Conservation (phyloP, 2,888 invertebrate genomes). For the Dryobotodes eremita region DNA sequence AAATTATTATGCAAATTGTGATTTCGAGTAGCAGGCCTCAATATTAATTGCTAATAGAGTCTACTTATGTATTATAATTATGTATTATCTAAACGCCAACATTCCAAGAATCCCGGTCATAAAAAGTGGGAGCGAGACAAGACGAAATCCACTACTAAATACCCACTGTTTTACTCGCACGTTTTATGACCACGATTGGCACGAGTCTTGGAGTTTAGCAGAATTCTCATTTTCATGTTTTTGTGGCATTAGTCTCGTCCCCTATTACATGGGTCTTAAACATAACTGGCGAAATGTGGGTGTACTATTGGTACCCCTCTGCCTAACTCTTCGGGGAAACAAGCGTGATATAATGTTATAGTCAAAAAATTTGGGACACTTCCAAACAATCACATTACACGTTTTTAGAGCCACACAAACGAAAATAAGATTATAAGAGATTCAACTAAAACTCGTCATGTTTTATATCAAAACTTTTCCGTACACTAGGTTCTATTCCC, state of each 20-base stretch:
- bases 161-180: neutral
- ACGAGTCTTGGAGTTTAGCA: neutral
- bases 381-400: neutral
- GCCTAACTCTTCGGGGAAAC: neutral
- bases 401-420: neutral
- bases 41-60: conserved; percentile 25
- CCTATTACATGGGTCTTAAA: neutral
- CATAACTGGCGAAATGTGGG: neutral
- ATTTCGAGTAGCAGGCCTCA: conserved; percentile 49
- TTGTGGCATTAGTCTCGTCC: neutral
- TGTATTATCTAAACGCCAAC: neutral
- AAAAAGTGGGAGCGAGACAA: neutral
- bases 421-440: conserved; percentile 23
- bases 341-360: neutral
- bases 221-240: neutral
- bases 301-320: neutral
- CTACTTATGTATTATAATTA: conserved; percentile 4
- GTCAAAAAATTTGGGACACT: neutral
- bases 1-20: conserved; percentile 37
- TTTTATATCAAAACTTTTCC: conserved; percentile 70
- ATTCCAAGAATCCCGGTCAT: neutral
- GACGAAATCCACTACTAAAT: neutral
- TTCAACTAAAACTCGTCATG: conserved; percentile 82
- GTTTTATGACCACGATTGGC: neutral
- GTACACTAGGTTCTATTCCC: conserved; percentile 66